Conservation (phyloP, 2,888 invertebrate species). For the Papilio demoleus region DNA sequence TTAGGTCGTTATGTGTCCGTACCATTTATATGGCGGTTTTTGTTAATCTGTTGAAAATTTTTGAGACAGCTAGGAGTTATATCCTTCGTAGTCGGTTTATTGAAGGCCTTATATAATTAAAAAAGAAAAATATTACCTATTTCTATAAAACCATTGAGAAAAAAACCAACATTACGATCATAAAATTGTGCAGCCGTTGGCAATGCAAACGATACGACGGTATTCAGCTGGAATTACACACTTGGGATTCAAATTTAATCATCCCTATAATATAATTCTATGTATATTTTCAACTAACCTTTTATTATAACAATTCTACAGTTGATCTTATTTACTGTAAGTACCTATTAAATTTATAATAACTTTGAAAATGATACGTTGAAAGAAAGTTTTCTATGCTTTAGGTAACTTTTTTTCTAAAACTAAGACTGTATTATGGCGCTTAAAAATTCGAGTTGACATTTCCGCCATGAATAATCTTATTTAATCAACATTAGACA, state of each 20-base stretch:
- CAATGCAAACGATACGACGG: conserved; percentile 19
- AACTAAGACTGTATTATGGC: too few relatives aligned
- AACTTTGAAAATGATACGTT: too few relatives aligned
- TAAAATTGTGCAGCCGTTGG: conserved; percentile 7
- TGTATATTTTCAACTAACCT: conserved; percentile 15
- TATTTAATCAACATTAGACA: too few relatives aligned
- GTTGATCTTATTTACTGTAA: background rate
- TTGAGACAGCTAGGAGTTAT: background rate
- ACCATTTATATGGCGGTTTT: conserved; percentile 24
- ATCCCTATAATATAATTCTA: conserved; percentile 15
- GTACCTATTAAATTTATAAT: too few relatives aligned
- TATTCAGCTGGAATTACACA: conserved; percentile 1
- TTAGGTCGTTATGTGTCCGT: conserved; percentile 20
- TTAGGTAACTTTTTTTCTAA: too few relatives aligned
- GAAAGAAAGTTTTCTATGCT: too few relatives aligned
- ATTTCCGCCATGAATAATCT: too few relatives aligned
- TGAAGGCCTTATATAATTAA: background rate
- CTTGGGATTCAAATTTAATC: conserved; percentile 23
- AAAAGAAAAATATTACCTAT: background rate
- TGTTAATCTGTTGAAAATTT: background rate
- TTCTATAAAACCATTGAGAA: conserved; percentile 4
- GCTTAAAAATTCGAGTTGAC: too few relatives aligned
- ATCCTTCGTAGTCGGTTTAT: too few relatives aligned
- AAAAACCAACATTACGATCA: conserved; percentile 5
- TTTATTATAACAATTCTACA: background rate